Percentiles rank a stretch among this genome's conserved stretches.
phyloP scores from a whole-genome alignment of 2,888 invertebrate species.

The Drosophila helvetica region DNA sequence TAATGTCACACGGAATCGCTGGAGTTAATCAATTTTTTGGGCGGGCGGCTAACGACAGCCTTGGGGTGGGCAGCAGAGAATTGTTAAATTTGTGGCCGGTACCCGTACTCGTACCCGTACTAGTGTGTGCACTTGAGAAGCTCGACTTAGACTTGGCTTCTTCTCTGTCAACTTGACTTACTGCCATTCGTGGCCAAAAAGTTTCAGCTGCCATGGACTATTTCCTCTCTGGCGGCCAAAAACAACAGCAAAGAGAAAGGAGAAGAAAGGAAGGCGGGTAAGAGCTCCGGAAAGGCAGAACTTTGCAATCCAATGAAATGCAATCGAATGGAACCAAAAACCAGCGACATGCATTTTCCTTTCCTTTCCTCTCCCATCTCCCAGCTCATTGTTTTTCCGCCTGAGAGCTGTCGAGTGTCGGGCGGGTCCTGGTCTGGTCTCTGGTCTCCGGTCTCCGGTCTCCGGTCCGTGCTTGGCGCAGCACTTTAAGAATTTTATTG shows the following conservation, averaged over 20 bases:
- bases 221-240: conserved; percentile 42
- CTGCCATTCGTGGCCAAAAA: conserved; percentile 52
- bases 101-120: not conserved
- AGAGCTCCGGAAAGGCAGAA: conserved; percentile 42
- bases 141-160: conserved; percentile 30
- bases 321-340: conserved; percentile 69
- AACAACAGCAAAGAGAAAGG: conserved; percentile 38
- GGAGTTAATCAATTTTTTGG: conserved; percentile 34
- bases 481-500: conserved; percentile 70
- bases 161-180: conserved; percentile 55
- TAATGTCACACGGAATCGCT: conserved; percentile 18
- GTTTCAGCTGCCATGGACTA: conserved; percentile 48
- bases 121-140: conserved; percentile 31
- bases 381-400: conserved; percentile 37
- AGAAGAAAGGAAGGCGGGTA: conserved; percentile 20
- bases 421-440: not conserved
- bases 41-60: conserved; percentile 23
- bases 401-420: conserved; percentile 39
- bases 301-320: conserved; percentile 57
- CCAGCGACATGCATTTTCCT: conserved; percentile 29
- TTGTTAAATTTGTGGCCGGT: conserved; percentile 31
- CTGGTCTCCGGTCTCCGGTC: too few relatives aligned
- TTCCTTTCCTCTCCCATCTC: not conserved
- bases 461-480: conserved; percentile 55
- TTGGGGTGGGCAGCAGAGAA: conserved; percentile 32